Base-by-base conservation (phyloP, 2,888 invertebrate genomes). In the Unio pictorum region DNA sequence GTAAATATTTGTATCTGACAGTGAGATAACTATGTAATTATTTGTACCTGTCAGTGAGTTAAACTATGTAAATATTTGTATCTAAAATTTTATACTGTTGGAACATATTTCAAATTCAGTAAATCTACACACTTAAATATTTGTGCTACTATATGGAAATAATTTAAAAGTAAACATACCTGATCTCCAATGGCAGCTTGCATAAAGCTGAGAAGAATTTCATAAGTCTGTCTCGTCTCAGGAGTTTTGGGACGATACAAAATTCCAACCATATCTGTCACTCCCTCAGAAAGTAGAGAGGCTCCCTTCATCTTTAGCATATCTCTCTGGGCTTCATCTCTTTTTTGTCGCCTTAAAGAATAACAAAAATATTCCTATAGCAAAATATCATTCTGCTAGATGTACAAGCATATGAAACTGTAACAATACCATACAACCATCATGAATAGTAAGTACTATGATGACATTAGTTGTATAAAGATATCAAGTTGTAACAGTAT, bases 191-290 rank as follows among this genome's bases (percentile, higher is more conserved):
- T 92, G 0, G 98, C 96, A 86, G 97, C 97, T 92, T 99, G 98
- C 89, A 99, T 96, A 88, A 99, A 98, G 81, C 96, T 97, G 55
- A 99, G 92, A 64, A 99, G 92, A 58, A 98, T 94, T 90, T 99
- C 99, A 84, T 99, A 99, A 0, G 98, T 99, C 88, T 99, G 97
- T 59, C 97, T 92, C 0, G 99, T 99, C 91, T 99, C 99, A 89
- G 97, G 97, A 0, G 99, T 99, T 89, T 99, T 95, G 0, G 99
- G 99, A 45, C 97, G 92, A 91, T 99, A 99, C 70, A 98, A 92
- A 78, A 97, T 96, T 6, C 98, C 98, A 0, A 96, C 96, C 91
- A 97, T 94, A 89, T 98, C 97, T 85, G 97, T 97, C 20, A 95
- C 94, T 62, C 95, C 95, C 71, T 97, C 96, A 23, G 90, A 87